These are phyloP conservation scores for Empidonax traillii DNA, from an alignment of 2,113 vertebrate genomes.

Conservation along the genomic window DNA sequence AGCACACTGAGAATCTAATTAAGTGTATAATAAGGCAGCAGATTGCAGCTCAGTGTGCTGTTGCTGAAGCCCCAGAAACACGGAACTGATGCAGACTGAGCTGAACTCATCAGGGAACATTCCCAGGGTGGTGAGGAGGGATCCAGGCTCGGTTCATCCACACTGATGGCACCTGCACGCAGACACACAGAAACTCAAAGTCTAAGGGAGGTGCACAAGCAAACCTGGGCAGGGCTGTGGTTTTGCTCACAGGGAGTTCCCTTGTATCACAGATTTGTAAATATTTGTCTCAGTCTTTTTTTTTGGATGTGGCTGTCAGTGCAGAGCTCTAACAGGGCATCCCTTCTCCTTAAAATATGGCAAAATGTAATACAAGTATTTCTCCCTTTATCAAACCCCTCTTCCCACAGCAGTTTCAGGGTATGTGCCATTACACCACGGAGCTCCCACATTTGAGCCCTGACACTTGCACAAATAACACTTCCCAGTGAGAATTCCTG, in stretches of 20 bases:
- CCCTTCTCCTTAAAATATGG: not conserved
- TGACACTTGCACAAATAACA: not conserved
- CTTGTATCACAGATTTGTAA: not conserved
- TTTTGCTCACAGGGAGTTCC: accelerated
- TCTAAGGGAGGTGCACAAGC: not conserved
- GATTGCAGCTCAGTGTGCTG: conserved; percentile 31
- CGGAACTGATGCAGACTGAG: not conserved
- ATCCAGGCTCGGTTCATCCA: not conserved
- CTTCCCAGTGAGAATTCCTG: not conserved
- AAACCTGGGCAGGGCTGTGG: not conserved
- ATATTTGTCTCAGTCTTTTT: not conserved
- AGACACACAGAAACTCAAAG: not conserved
- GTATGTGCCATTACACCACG: not conserved
- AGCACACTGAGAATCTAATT: conserved; percentile 53
- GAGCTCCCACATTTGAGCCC: not conserved
- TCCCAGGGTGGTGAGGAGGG: not conserved
- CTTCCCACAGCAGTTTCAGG: not conserved
- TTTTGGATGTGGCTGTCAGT: not conserved
- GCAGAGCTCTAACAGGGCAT: not conserved
- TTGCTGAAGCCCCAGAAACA: not conserved
- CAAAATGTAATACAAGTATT: not conserved
- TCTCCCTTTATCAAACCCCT: not conserved
- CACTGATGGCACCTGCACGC: not conserved
- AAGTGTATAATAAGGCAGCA: conserved; percentile 51
- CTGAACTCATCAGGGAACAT: not conserved